Conservation (phyloP, 2,797 vertebrate species). For the Tamandua tetradactyla region DNA sequence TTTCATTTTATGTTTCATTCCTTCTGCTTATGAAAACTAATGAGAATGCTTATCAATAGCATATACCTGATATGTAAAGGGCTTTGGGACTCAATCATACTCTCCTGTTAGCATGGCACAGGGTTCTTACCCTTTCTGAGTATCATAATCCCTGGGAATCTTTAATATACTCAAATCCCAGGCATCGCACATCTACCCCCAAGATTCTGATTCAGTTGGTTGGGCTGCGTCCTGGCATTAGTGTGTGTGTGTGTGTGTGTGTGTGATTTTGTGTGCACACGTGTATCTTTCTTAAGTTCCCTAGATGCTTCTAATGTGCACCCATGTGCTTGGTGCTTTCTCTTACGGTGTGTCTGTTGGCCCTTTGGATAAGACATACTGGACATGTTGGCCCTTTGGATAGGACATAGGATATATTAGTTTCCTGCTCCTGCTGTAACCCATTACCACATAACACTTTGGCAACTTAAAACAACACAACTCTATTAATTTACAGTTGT, state of each 20-base stretch:
- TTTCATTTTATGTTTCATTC: background rate
- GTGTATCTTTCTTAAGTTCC: background rate
- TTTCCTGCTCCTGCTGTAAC: background rate
- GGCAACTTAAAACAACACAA: background rate
- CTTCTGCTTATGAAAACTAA: background rate
- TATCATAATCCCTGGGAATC: background rate
- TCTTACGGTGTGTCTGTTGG: background rate
- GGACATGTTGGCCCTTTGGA: constrained; percentile 9
- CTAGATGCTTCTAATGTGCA: background rate
- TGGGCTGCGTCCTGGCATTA: background rate
- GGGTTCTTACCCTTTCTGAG: background rate
- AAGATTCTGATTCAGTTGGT: background rate
- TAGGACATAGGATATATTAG: background rate
- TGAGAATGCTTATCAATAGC: background rate
- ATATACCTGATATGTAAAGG: background rate
- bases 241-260: background rate
- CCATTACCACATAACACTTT: background rate
- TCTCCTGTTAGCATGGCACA: background rate
- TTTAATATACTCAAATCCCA: background rate
- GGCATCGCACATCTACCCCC: background rate
- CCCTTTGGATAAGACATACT: too few species aligned
- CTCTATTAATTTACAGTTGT: background rate
- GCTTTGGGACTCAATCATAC: background rate
- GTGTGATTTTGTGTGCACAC: background rate
- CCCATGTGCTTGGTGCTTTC: background rate